These are phyloP conservation scores for Priocnemis perturbator DNA, from an alignment of 2,888 invertebrate species.

Conservation along the genomic window DNA sequence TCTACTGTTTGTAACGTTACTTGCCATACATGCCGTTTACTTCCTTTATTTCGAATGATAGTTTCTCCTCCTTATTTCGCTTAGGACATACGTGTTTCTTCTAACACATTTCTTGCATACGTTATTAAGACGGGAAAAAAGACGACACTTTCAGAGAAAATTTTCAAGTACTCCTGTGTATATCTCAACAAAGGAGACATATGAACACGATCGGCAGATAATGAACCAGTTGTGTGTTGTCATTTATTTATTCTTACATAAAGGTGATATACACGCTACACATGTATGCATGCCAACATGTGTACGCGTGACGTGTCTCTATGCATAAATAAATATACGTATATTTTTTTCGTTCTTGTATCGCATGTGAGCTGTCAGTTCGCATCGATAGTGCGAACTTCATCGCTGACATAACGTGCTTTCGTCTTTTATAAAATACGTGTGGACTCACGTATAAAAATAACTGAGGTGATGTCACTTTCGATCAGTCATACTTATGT, in stretches of 20 bases:
- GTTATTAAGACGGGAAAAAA: slow-evolving; percentile 14
- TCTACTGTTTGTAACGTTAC: slow-evolving; percentile 48
- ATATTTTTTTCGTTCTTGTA: too few relatives aligned
- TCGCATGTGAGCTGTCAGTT: too few relatives aligned
- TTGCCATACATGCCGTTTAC: slow-evolving; percentile 46
- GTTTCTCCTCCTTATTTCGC: slow-evolving; percentile 26
- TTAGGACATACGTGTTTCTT: slow-evolving; percentile 18
- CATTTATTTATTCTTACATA: slow-evolving; percentile 24
- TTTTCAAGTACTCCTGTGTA: too few relatives aligned
- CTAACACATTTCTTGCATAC: slow-evolving; percentile 26
- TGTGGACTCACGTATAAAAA: slow-evolving; percentile 4
- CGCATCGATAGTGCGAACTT: slow-evolving; percentile 12
- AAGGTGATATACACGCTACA: slow-evolving; percentile 7
- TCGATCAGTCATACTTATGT: slow-evolving; percentile 12
- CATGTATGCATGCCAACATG: slow-evolving; percentile 29
- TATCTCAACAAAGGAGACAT: slow-evolving; percentile 11
- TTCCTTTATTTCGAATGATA: slow-evolving; percentile 25
- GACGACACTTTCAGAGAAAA: slow-evolving; percentile 12
- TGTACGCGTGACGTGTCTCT: slow-evolving; percentile 35
- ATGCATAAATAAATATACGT: slow-evolving; percentile 20
- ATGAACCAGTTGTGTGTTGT: slow-evolving; percentile 14
- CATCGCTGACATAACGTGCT: slow-evolving; percentile 24
- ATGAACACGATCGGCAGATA: slow-evolving; percentile 2
- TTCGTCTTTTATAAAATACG: slow-evolving; percentile 36
- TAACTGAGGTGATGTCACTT: slow-evolving; percentile 12